phyloP scores from a whole-genome alignment of 2,113 vertebrate species.

The Leiothrix lutea region DNA sequence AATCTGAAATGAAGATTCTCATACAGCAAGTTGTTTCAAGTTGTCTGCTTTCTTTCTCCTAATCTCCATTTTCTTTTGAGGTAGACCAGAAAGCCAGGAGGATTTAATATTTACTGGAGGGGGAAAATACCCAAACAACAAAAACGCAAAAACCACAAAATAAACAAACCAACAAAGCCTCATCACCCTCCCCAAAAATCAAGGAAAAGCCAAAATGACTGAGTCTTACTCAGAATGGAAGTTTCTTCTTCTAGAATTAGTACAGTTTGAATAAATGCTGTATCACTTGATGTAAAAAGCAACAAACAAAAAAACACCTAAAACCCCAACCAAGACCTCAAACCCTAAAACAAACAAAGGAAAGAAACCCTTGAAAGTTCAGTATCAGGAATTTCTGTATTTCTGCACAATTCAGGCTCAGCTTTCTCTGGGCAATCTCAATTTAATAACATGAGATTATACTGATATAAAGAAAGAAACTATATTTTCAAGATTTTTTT shows the following conservation, averaged over 20 bases:
- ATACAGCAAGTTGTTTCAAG: not conserved
- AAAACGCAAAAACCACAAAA: not conserved
- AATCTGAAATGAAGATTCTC: not conserved
- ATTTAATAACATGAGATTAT: not conserved
- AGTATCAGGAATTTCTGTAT: not conserved
- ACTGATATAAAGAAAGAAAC: not conserved
- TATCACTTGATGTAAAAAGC: not conserved
- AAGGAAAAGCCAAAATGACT: not conserved
- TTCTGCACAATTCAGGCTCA: not conserved
- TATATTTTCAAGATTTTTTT: not conserved
- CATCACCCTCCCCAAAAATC: not conserved
- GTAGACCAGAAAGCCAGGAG: not conserved
- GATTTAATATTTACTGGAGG: not conserved
- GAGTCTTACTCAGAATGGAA: not conserved
- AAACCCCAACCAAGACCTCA: not conserved
- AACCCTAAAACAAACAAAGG: not conserved
- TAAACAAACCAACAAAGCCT: not conserved
- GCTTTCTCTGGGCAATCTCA: not conserved
- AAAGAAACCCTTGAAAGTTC: not conserved
- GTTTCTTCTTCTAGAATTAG: not conserved
- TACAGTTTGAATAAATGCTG: not conserved
- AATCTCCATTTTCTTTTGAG: not conserved
- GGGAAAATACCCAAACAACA: rapidly evolving
- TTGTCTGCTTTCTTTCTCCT: not conserved
- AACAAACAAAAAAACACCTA: not conserved